Conservation (phyloP, 2,797 vertebrate genomes). For the Calcarius lapponicus region DNA sequence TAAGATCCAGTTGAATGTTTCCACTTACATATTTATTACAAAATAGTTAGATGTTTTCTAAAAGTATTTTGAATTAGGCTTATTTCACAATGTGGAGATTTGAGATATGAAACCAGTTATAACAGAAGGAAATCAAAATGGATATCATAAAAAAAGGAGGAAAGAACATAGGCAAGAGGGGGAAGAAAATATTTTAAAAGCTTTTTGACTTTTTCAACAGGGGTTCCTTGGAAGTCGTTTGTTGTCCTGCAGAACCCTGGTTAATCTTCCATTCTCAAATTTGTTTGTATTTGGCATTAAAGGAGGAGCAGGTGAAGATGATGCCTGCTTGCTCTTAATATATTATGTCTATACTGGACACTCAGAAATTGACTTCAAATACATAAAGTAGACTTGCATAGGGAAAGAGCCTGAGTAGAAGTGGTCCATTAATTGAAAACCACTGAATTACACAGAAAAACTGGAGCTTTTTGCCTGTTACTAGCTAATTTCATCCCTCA, state of each 20-base stretch:
- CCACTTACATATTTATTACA: background rate
- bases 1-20: background rate
- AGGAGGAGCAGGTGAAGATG: background rate
- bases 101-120: background rate
- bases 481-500: background rate
- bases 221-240: fast-evolving
- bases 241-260: background rate
- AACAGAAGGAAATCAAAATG: background rate
- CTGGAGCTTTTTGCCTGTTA: fast-evolving
- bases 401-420: background rate
- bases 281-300: background rate
- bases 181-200: background rate
- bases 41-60: background rate
- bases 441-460: background rate
- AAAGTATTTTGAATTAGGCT: background rate
- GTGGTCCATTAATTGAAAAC: background rate
- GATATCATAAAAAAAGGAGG: background rate
- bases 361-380: background rate
- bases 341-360: background rate
- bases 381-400: background rate
- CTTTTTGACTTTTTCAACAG: background rate
- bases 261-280: background rate
- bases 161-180: background rate
- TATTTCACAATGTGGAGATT: background rate
- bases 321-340: background rate